Evolutionary conservation across 2,888 invertebrate species (phyloP), one percentile per base, ranked within the genome.

Genomic region (Watsonalla cultraria): DNA sequence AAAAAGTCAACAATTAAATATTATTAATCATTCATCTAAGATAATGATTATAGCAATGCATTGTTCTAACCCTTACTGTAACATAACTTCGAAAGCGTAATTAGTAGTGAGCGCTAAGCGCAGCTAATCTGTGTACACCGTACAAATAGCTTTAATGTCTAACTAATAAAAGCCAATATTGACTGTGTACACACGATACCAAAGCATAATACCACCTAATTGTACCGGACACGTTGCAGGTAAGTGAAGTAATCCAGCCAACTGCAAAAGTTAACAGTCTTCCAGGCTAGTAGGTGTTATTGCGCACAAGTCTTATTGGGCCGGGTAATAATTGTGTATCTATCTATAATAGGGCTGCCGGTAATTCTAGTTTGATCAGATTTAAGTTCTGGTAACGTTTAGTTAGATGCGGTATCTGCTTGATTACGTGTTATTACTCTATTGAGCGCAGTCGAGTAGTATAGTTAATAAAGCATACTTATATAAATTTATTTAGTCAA

Each of bases 201-300:
- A 81, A 83, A 79, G 65, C 57, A 70, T 78, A 77, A 80, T 70
- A 69, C 76, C 76, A 70, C 74, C 74, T 82, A 82, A 82, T 81
- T 82, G 82, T 82, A 74, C 72, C 76, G 72, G 68, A 81, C 79
- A 84, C 82, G 78, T 80, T 74, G 76, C 78, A 78, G 79, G 81
- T 84, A 80, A 78, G 74, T 80, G 69, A 70, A 70, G 72, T 79
- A 79, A 88, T 68, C 76, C 87, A 68, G 60, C 84, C 76, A 75
- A 72, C 56, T 81, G 59, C 58, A 66, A 72, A 68, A 78, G 86
- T 67, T 74, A 72, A 74, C 69, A 63, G 62, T 52, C 62, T 60
- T 66, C 66, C 60, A 73, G 72, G 68, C 69, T 65, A 70, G 64
- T 62, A 59, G 64, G 67, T 74, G 74, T 69, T 70, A 70, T 67